Percentiles rank a stretch among this genome's conserved stretches.
phyloP scores from a whole-genome alignment of 2,888 invertebrate species.

The Sesamia inferens region DNA sequence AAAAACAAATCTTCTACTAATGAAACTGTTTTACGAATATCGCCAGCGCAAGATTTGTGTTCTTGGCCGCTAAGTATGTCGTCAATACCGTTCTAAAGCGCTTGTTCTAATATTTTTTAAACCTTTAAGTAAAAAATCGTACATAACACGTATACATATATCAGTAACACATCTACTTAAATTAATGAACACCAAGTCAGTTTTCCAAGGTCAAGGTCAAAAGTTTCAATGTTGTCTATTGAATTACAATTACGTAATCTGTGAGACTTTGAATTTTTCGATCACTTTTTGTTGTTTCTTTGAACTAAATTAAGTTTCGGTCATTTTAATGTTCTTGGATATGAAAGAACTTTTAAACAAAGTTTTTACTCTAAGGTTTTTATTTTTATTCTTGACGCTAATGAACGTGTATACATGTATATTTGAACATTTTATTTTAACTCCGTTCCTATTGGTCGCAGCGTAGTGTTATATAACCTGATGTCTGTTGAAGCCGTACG shows the following conservation, averaged over 20 bases:
- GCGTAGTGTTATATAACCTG: no score
- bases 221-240: constrained; percentile 52
- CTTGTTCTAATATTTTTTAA: not conserved
- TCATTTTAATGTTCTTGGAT: constrained; percentile 30
- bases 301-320: constrained; percentile 19
- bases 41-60: not conserved
- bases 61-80: not conserved
- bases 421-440: no score
- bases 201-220: constrained; percentile 59
- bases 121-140: not conserved
- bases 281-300: constrained; percentile 25
- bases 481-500: no score
- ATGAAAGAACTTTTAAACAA: constrained; percentile 9
- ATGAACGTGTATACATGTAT: not conserved
- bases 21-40: not conserved
- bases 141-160: not conserved
- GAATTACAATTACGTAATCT: constrained; percentile 64
- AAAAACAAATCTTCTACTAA: not conserved
- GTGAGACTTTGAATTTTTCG: constrained; percentile 44
- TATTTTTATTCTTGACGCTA: not conserved
- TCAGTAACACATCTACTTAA: constrained; percentile 13
- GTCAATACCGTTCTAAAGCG: not conserved
- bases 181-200: constrained; percentile 37
- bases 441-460: no score
- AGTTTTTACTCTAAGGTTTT: not conserved